Conservation (phyloP, 2,113 vertebrate genomes). For the Leptosomus discolor region DNA sequence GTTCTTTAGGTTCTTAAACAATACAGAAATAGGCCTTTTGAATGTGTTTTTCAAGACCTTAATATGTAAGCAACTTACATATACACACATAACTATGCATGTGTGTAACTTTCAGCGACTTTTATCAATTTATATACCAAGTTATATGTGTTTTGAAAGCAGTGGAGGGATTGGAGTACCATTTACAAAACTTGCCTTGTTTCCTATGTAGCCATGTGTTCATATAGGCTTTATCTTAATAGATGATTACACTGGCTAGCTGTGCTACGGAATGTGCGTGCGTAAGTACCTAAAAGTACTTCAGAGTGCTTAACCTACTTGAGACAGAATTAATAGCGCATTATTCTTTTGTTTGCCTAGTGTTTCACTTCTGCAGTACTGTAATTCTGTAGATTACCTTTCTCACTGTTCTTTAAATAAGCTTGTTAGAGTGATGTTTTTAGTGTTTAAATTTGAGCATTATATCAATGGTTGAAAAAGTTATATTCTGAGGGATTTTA, state of each 20-base stretch:
- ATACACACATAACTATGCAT: accelerated
- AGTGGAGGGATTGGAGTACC: not conserved
- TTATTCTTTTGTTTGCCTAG: not conserved
- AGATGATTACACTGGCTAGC: not conserved
- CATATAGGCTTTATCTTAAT: not conserved
- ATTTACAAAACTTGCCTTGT: not conserved
- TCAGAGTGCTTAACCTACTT: not conserved
- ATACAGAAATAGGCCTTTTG: not conserved
- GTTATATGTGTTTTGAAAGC: not conserved
- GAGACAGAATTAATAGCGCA: not conserved
- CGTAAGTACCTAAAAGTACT: not conserved
- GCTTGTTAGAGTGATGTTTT: not conserved
- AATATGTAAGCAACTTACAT: not conserved
- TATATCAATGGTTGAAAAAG: not conserved
- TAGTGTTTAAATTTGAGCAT: not conserved
- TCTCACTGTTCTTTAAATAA: not conserved
- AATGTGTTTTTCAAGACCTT: not conserved
- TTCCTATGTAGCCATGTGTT: not conserved
- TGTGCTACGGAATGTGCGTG: not conserved
- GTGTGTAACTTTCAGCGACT: not conserved
- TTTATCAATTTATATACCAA: not conserved
- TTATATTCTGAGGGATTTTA: not conserved
- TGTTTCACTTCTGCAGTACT: not conserved
- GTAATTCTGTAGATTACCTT: not conserved
- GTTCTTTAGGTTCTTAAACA: not conserved